Evolutionary conservation across 1,140 invertebrate genomes (phyloP).

Genomic region (Kradibia gibbosae): DNA sequence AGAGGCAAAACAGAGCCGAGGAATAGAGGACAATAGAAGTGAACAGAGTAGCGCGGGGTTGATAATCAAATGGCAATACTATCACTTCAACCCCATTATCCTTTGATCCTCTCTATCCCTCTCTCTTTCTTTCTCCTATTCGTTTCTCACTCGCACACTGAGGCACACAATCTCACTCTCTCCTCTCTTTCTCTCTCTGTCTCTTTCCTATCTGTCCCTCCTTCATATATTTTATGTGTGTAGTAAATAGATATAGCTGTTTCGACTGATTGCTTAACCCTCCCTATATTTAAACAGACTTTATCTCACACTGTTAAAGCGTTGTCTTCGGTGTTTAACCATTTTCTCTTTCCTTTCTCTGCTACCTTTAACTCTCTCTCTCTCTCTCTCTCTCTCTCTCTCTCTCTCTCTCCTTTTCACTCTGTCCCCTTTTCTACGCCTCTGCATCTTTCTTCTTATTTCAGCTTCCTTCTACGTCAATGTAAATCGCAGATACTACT

Average conservation of each 20-base stretch:
- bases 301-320: slow-evolving; percentile 58
- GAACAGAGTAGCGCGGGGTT: slow-evolving; percentile 64
- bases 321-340: slow-evolving; percentile 28
- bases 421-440: neutral
- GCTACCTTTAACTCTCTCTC: neutral
- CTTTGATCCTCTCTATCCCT: slow-evolving; percentile 68
- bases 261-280: slow-evolving; percentile 67
- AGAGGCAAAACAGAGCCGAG: too few relatives aligned
- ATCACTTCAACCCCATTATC: slow-evolving; percentile 69
- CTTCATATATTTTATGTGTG: slow-evolving; percentile 45
- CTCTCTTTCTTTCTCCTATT: slow-evolving; percentile 56
- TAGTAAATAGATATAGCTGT: slow-evolving; percentile 66
- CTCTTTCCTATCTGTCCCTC: neutral
- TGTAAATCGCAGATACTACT: neutral
- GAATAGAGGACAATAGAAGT: slow-evolving; percentile 50
- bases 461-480: neutral
- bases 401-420: slow-evolving; percentile 8
- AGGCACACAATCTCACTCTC: too few relatives aligned
- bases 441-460: neutral
- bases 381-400: neutral
- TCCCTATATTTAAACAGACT: slow-evolving; percentile 69
- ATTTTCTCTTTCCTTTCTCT: neutral
- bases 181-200: neutral
- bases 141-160: too few relatives aligned
- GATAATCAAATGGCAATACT: slow-evolving; percentile 72